Percentiles rank a stretch among this genome's conserved stretches.
These are phyloP conservation scores for Romanogobio albipinnatus DNA, from an alignment of 2,113 vertebrate genomes.

Conservation along the genomic window DNA sequence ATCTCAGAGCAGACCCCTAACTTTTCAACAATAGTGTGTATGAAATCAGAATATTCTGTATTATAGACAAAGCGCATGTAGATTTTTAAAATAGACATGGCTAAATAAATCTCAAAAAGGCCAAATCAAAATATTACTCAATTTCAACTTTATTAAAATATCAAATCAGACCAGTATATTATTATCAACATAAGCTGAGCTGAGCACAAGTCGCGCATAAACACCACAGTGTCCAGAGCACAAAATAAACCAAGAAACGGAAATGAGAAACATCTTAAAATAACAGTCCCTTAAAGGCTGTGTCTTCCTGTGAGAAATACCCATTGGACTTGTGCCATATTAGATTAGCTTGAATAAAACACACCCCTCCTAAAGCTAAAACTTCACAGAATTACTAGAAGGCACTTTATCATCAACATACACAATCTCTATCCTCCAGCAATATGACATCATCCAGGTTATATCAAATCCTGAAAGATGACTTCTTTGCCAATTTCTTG, in stretches of 20 bases:
- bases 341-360: background rate
- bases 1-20: too few species aligned
- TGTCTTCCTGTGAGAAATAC: slow-evolving; percentile 10
- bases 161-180: background rate
- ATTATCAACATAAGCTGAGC: background rate
- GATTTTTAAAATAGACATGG: too few species aligned
- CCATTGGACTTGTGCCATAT: background rate
- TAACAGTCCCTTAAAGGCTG: background rate
- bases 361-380: background rate
- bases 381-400: slow-evolving; percentile 12
- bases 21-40: too few species aligned
- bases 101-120: background rate
- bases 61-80: too few species aligned
- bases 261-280: slow-evolving; percentile 10
- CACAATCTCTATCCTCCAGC: background rate
- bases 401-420: background rate
- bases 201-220: background rate
- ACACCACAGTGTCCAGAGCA: background rate
- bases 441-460: background rate
- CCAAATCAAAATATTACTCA: background rate
- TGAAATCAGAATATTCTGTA: too few species aligned
- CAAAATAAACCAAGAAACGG: background rate
- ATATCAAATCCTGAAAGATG: background rate
- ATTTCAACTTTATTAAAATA: background rate
- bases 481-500: background rate